Conservation (phyloP, 2,113 vertebrate species). For the Alosa alosa region DNA sequence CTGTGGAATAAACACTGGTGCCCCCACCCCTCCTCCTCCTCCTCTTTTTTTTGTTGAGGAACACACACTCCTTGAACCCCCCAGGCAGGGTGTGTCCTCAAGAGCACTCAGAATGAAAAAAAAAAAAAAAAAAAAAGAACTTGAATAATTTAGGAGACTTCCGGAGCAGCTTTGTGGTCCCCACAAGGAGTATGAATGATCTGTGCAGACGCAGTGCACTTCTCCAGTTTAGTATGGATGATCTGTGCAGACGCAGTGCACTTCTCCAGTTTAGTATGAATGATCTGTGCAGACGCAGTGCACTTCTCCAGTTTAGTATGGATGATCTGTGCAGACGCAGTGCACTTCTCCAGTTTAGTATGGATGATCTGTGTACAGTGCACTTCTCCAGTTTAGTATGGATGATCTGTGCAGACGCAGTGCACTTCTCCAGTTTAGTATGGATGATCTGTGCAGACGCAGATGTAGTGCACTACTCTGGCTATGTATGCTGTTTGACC, state of each 20-base stretch:
- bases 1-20: not conserved
- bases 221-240: conserved; percentile 1
- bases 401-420: conserved; percentile 36
- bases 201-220: too few relatives aligned
- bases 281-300: too few relatives aligned
- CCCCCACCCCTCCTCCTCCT: not conserved
- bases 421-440: conserved; percentile 27
- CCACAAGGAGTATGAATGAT: too few relatives aligned
- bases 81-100: too few relatives aligned
- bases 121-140: not conserved
- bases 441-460: not conserved
- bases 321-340: conserved; percentile 41
- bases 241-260: conserved; percentile 47
- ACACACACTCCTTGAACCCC: not conserved
- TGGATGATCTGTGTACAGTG: conserved; percentile 37
- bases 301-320: not conserved
- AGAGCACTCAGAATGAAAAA: not conserved
- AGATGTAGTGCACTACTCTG: conserved; percentile 46
- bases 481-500: conserved; percentile 28
- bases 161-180: conserved; percentile 33
- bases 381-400: conserved; percentile 10
- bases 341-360: conserved; percentile 27
- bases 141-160: conserved; percentile 44
- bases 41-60: not conserved
- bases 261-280: not conserved